phyloP scores from a whole-genome alignment of 2,888 invertebrate species.

The Xestia rhomboidea region DNA sequence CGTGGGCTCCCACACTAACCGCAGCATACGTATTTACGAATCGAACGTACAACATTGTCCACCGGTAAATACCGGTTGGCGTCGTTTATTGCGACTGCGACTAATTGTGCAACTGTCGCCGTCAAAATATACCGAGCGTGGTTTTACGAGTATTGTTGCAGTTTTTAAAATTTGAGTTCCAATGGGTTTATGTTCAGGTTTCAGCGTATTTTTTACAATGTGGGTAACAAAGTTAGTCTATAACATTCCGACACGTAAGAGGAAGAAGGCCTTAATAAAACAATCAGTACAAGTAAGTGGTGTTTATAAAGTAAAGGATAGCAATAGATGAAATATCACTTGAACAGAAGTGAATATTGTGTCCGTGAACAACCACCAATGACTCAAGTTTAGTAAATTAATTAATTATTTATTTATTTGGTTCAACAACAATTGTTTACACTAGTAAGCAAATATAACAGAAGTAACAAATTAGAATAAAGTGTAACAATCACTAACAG shows the following conservation, averaged over 20 bases:
- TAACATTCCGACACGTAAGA: neutral
- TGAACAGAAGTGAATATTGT: neutral
- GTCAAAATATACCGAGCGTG: constrained; percentile 60
- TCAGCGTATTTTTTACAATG: neutral
- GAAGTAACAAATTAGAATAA: no score
- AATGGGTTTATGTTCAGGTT: constrained; percentile 5
- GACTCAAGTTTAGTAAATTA: no score
- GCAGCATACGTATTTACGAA: constrained; percentile 35
- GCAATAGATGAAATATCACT: neutral
- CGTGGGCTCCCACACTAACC: constrained; percentile 31
- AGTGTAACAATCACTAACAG: no score
- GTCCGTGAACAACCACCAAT: neutral
- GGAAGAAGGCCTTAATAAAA: neutral
- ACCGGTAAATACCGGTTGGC: constrained; percentile 52
- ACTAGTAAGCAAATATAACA: no score
- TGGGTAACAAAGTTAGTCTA: neutral
- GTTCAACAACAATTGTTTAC: no score
- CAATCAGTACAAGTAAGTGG: neutral
- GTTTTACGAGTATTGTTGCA: constrained; percentile 55
- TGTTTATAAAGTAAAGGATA: neutral
- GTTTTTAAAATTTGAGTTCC: constrained; percentile 45
- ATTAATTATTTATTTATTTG: no score
- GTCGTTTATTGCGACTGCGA: constrained; percentile 57
- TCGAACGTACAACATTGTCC: constrained; percentile 54
- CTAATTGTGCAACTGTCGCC: constrained; percentile 59